Base-by-base conservation (phyloP, 2,113 vertebrate species). In the Catharus bicknelli region DNA sequence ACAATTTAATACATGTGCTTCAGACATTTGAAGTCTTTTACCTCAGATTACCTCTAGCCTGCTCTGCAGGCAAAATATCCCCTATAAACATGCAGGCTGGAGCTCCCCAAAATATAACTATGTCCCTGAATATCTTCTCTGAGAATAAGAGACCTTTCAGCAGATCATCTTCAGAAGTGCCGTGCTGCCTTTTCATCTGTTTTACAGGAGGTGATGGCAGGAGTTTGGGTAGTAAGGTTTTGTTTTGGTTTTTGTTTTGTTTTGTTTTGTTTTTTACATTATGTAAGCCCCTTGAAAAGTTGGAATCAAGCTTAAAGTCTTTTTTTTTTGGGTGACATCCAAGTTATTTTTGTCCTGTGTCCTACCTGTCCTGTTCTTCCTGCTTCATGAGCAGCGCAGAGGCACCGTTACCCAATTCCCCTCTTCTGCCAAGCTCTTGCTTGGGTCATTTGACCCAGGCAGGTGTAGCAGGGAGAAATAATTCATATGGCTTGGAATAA, bases 401-500 rank as follows among this genome's bases (percentile, higher is more conserved):
- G 26, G 4, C 13, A 15, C 5, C 15, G 3, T 29, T 3, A 26
- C 18, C 2, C 9, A 36, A 0, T 58, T 63, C 8, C 4, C 18
- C 12, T 50, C 25, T 70, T 6, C 30, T 72, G 16, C 2, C 25
- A 67, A 40, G 13, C 2, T 75, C 7, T n/a, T 67, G 23, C 5
- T 25, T 68, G 38, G 11, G 15, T 70, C 23, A 43, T 7, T 19
- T 30, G 17, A 66, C 5, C 14, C 15, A 79, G 29, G 9, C 10
- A 48, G 10, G 17, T 53, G 9, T 14, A 70, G 4, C 5, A 86
- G 36, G 18, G 20, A 75, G 10, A 3, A 4, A 1, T 32, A 43
- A 78, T 54, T 70, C 1, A 0, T 3, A 16, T 4, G 5, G 2
- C 25, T 79, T 48, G 27, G 6, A 70, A n/a, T 11, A 51, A 58